Conservation (phyloP, 1,140 invertebrate species). For the Bombyx mandarina region DNA sequence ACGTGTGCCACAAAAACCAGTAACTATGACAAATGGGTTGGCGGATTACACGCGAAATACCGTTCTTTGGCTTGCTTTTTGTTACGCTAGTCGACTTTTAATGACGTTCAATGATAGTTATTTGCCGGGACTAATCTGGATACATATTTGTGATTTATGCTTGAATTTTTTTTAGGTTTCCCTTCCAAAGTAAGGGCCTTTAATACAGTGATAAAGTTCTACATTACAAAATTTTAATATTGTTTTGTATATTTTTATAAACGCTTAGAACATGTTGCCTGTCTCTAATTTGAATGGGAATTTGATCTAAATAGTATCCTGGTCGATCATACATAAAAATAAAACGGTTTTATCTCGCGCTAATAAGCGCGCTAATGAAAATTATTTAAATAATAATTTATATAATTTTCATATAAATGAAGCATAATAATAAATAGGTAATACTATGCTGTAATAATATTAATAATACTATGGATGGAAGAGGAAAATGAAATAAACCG, state of each 20-base stretch:
- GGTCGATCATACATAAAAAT: no score
- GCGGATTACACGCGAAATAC: constrained; percentile 32
- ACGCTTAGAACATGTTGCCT: no score
- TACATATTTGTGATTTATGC: constrained; percentile 2
- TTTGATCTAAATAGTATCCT: no score
- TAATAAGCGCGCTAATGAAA: no score
- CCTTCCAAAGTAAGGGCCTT: not conserved
- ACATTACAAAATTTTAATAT: not conserved
- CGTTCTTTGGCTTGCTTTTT: constrained; percentile 24
- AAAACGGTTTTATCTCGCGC: no score
- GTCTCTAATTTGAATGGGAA: no score
- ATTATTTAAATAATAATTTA: no score
- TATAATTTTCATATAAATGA: no score
- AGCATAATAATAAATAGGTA: no score
- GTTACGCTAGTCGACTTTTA: constrained; percentile 30
- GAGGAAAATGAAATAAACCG: no score
- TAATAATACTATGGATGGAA: no score
- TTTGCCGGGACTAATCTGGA: constrained; percentile 4
- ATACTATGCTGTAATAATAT: no score
- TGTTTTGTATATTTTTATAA: not conserved
- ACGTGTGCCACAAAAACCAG: constrained; percentile 31
- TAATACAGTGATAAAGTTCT: not conserved
- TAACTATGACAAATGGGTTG: constrained; percentile 42
- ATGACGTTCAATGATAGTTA: constrained; percentile 21
- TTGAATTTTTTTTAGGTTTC: not conserved